Evolutionary conservation across 2,888 invertebrate species (phyloP).

Genomic region (Cosmia trapezina): DNA sequence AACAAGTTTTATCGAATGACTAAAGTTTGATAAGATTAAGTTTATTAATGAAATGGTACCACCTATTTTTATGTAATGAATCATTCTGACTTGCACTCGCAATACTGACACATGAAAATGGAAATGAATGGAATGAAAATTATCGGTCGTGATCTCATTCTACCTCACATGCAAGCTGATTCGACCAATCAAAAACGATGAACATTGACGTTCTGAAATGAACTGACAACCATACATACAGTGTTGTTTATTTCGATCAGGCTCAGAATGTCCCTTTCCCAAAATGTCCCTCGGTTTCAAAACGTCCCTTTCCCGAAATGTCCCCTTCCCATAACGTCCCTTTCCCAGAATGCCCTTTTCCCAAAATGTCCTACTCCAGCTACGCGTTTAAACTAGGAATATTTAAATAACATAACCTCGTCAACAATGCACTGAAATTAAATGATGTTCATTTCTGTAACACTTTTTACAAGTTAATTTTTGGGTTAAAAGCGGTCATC

Average conservation of each 20-base stretch:
- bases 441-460: background rate
- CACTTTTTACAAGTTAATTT: background rate
- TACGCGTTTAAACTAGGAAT: too few relatives aligned
- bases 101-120: background rate
- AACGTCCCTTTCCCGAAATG: too few relatives aligned
- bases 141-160: background rate
- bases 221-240: background rate
- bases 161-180: background rate
- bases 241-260: too few relatives aligned
- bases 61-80: background rate
- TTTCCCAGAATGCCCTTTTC: too few relatives aligned
- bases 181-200: background rate
- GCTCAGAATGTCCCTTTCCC: too few relatives aligned
- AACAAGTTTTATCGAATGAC: slow-evolving; percentile 1
- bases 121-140: background rate
- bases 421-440: background rate
- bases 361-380: too few relatives aligned
- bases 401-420: too few relatives aligned
- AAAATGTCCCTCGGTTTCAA: too few relatives aligned
- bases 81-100: background rate
- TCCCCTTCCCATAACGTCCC: too few relatives aligned
- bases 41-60: slow-evolving; percentile 28
- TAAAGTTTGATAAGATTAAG: slow-evolving; percentile 24
- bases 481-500: background rate
- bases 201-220: background rate